These are phyloP conservation scores for Brienomyrus longianalis DNA, from an alignment of 2,113 vertebrate species.

Conservation along the genomic window DNA sequence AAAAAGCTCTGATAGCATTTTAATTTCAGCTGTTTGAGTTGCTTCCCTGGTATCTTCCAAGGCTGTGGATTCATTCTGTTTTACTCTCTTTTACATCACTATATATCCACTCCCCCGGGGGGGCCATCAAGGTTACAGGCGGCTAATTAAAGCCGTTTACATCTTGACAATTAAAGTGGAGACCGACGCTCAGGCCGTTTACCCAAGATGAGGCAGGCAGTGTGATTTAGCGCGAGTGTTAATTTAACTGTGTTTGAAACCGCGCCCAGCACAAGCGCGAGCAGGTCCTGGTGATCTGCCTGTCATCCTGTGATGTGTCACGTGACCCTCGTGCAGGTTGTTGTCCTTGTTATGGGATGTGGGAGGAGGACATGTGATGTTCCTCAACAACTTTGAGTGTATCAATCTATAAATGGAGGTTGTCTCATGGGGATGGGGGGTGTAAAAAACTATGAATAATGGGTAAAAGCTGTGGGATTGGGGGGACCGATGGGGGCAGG, in stretches of 20 bases:
- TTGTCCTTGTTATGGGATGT: background rate
- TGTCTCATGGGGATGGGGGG: background rate
- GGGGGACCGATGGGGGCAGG: background rate
- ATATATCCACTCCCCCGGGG: background rate
- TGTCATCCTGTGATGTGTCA: background rate
- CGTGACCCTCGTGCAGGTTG: no score
- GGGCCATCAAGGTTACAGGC: background rate
- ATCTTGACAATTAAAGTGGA: conserved; percentile 2
- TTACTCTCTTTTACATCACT: background rate
- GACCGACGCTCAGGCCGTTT: background rate
- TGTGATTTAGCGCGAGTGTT: conserved; percentile 1
- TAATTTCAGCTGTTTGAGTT: background rate
- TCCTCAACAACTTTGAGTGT: background rate
- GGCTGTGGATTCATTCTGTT: background rate
- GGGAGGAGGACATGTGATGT: background rate
- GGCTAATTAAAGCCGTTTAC: conserved; percentile 13
- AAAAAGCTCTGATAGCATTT: background rate
- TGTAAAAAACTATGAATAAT: conserved; percentile 11
- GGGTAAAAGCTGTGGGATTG: background rate
- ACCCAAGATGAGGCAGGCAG: background rate
- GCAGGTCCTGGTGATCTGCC: background rate
- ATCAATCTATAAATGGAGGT: conserved; percentile 9
- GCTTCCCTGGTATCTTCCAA: background rate
- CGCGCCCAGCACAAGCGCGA: background rate
- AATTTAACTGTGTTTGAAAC: background rate